Base-by-base conservation (phyloP, 2,113 vertebrate species). In the Albula goreensis region DNA sequence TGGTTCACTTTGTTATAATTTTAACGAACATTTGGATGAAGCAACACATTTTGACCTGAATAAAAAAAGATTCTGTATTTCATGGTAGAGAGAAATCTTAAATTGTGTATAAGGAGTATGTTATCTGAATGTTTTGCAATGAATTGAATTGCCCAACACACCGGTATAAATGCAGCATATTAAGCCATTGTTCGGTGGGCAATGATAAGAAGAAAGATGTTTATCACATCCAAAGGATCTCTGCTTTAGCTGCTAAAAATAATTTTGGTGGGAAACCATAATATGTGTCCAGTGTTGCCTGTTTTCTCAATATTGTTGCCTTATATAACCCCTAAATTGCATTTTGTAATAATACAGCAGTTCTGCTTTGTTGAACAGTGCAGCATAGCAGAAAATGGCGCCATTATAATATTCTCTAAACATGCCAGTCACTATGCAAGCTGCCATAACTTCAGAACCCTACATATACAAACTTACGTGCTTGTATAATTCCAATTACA, bases 371-470 rank as follows among this genome's bases (percentile, higher is more conserved):
- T 89, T 93, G 91, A 85, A 85, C 90, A 91, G 90, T 83, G 93
- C 93, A 94, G 91, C 90, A 88, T 84, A 94, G 93, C 94, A 93
- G 95, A 96, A 95, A 93, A 94, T 93, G 88, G 91, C 92, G 91
- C 91, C 89, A 92, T 94, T 93, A 92, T 56, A 86, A 77, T 90
- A 78, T 86, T 93, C 78, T 89, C 89, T 93, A 94, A 96, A 94
- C 94, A 95, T 93, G 94, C 87, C 94, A 93, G 86, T 94, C 93
- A 94, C 90, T 86, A 60, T 89, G 89, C 89, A 89, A 89, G 7
- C 63, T 74, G 12, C 80, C 19, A 88, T 49, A 83, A 85, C 83
- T 50, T 82, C 85, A 5, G 81, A 17, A 48, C 83, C 25, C 15
- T 86, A 86, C 31, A n/a, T 90, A 80, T 74, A 48, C 49, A 80